These are phyloP conservation scores for Phengaris alcon DNA, from an alignment of 2,888 invertebrate species.

Conservation along the genomic window DNA sequence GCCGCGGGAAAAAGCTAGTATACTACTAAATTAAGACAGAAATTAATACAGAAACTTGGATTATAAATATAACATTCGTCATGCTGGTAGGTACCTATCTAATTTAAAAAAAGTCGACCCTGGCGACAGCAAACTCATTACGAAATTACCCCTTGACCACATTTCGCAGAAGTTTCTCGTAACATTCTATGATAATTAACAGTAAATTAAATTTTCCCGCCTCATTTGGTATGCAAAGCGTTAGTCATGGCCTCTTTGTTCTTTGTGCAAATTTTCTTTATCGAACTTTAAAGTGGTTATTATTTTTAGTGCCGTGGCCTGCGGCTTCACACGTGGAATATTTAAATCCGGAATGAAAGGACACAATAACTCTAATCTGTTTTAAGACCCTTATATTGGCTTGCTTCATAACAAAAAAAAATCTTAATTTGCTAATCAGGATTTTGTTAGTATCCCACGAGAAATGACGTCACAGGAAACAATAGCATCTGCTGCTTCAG, in stretches of 20 bases:
- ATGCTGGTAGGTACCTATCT: background rate
- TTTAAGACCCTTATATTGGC: background rate
- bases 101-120: background rate
- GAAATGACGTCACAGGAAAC: slow-evolving; percentile 19
- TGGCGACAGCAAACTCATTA: background rate
- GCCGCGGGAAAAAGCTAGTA: too few species aligned
- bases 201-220: slow-evolving; percentile 27
- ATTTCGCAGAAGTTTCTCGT: slow-evolving; percentile 24
- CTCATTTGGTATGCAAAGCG: slow-evolving; percentile 29
- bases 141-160: slow-evolving; percentile 23
- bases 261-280: slow-evolving; percentile 27
- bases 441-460: background rate
- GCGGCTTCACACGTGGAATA: slow-evolving; percentile 12
- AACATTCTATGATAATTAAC: slow-evolving; percentile 22
- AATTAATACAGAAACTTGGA: too few species aligned
- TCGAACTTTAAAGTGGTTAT: slow-evolving; percentile 24
- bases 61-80: background rate
- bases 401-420: background rate
- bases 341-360: background rate
- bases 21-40: too few species aligned
- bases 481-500: background rate
- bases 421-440: background rate
- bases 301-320: slow-evolving; percentile 13
- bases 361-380: background rate
- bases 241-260: slow-evolving; percentile 26